Base-by-base conservation (phyloP, 2,797 vertebrate species). In the Euthynnus affinis region DNA sequence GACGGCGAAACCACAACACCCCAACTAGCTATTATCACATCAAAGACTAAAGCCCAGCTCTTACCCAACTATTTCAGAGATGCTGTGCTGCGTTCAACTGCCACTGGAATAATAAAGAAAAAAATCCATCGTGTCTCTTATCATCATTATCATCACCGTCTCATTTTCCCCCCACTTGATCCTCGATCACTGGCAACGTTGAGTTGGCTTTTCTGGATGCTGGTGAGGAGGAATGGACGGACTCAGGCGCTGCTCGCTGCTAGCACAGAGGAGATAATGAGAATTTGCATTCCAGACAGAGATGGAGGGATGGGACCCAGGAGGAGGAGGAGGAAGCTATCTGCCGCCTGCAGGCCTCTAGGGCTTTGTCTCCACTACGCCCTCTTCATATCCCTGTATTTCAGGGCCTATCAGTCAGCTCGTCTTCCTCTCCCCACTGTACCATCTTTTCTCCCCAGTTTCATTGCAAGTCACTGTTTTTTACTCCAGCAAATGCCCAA, bases 11-110 rank as follows among this genome's bases (percentile, higher is more conserved):
- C 91, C 91, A 76, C 87, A 92, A 88, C 83, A 85, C 71, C 81
- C 87, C 86, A 84, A 89, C 86, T 84, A 12, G 70, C 85, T 79
- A 93, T 93, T 93, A 94, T 94, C 91, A 85, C 90, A 91, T 92
- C 81, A 91, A 89, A 92, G 87, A 81, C 76, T 68, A 81, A 90
- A 90, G 73, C 82, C 69, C 69, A 62, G 83, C 75, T 87, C 84
- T 78, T 83, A 80, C 78, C 77, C 82, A 88, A 87, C 73, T 86
- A 86, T 88, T 86, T 25, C 86, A 82, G 77, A 87, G 68, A 86
- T 86, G 83, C 27, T 70, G 76, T 34, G 79, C 76, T 71, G 81
- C 53, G 20, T 86, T 89, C 59, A 63, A 68, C 63, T 83, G 80
- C 77, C 64, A 7, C 65, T 80, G 63, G 69, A 86, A 84, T 87